Evolutionary conservation across 1,140 invertebrate species (phyloP).

Genomic region (Micrasema longulum): DNA sequence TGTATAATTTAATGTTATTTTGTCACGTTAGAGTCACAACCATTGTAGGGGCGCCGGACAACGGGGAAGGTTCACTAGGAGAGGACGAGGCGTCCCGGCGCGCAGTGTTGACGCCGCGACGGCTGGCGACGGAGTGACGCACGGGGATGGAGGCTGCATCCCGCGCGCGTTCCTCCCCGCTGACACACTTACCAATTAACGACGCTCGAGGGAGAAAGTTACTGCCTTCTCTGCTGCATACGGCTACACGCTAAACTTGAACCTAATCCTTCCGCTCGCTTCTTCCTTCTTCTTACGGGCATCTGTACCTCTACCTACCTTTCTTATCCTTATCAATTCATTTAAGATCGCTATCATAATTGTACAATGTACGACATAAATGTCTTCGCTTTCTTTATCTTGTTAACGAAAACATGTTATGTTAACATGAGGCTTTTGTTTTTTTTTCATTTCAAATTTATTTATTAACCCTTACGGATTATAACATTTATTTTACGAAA

Average conservation of each 20-base stretch:
- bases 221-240: slow-evolving; percentile 23
- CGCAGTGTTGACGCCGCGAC: slow-evolving; percentile 44
- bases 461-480: no score
- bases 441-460: no score
- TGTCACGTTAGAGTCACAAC: slow-evolving; percentile 45
- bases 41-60: slow-evolving; percentile 41
- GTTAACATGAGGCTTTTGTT: no score
- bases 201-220: slow-evolving; percentile 49
- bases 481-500: no score
- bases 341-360: no score
- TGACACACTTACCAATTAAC: slow-evolving; percentile 55
- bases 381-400: no score
- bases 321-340: no score
- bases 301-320: no score
- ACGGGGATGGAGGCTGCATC: slow-evolving; percentile 38
- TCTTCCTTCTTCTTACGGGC: no score
- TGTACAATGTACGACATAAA: no score
- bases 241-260: slow-evolving; percentile 15
- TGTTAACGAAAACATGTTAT: no score
- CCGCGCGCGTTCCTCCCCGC: slow-evolving; percentile 30
- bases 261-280: not conserved
- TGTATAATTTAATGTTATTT: slow-evolving; percentile 36
- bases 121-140: slow-evolving; percentile 51
- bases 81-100: slow-evolving; percentile 38
- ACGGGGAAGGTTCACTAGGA: not conserved